A percentile compares a stretch with the other conserved stretches of the same genome.
Conservation (phyloP, 1,140 invertebrate genomes). For the Elysia chlorotica region DNA sequence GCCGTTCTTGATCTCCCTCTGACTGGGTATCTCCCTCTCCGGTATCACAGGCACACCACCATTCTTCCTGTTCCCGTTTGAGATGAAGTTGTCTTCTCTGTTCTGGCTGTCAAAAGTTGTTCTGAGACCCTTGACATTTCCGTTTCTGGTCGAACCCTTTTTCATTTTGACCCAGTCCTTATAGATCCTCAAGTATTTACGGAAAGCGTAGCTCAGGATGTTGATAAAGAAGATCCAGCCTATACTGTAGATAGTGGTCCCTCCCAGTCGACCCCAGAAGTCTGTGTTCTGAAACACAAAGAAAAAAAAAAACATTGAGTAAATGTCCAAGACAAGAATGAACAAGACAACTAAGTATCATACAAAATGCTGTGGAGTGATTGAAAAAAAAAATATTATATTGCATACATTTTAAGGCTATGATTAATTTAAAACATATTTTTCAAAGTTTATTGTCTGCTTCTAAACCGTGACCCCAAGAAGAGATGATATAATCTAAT, state of each 20-base stretch:
- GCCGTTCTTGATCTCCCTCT: constrained; percentile 8
- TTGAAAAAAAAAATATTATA: neutral
- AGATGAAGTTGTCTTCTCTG: too few species aligned
- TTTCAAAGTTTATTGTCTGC: neutral
- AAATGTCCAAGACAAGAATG: neutral
- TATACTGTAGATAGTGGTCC: constrained; percentile 45
- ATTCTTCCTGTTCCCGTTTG: too few species aligned
- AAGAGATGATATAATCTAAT: too few species aligned
- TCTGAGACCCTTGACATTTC: neutral
- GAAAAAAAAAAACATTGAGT: neutral
- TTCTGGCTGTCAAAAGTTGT: too few species aligned
- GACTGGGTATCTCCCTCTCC: constrained; percentile 12
- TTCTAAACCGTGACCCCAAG: too few species aligned
- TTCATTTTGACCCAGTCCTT: neutral
- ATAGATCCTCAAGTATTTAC: constrained; percentile 42
- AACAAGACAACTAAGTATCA: neutral
- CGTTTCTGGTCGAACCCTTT: neutral
- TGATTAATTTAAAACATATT: neutral
- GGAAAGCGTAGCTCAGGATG: constrained; percentile 51
- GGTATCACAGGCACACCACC: neutral
- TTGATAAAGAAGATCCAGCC: constrained; percentile 55
- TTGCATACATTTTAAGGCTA: too few species aligned
- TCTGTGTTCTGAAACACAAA: constrained; percentile 28
- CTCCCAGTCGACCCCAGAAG: constrained; percentile 43
- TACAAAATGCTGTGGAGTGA: neutral